Evolutionary conservation across 2,797 vertebrate species (phyloP), one percentile per base, ranked within the genome.

Genomic region (Eleutherodactylus coqui): DNA sequence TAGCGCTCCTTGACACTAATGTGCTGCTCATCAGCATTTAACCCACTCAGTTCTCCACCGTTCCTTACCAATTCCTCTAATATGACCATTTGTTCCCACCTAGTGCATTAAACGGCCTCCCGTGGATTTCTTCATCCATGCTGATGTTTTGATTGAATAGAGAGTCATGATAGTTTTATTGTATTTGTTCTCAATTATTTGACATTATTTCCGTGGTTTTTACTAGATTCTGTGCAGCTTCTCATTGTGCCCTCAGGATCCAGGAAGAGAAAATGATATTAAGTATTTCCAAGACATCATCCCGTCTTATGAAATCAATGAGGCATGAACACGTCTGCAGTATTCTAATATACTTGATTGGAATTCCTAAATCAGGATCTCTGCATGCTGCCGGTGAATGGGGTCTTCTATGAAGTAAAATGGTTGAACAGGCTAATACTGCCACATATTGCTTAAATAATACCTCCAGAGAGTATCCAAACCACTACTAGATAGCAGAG

Each of bases 1-100:
- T 27, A 43, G 69, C 69, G 27, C 11, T 45, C 38, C 69, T 45
- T 73, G 69, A 43, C 69, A 73, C 69, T 73, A 73, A 73, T 73
- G 69, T 27, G 24, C 29, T 24, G 24, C 27, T 45, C 24, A 27
- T 73, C 38, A 45, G 38, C 69, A 73, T 73, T 73, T 73, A 73
- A n/a, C 69, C 69, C 69, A 45, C 69, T 45, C 69, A 43, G 8
- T 24, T 43, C 24, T 45, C 24, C 11, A 5, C 4, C 38, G 41
- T 73, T 70, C 1, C 41, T 73, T n/a, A 43, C 9, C 36, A 3
- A n/a, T 72, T 72, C 36, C 38, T 16, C 21, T 73, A 45, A 43
- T 43, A 27, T 27, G 21, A n/a, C 11, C 24, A 45, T 24, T 45
- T 45, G n/a, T 45, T 24, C 67, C 21, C 21, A 41, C 41, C 19